Conservation (phyloP, 1,140 invertebrate genomes). For the Pseudomyrmex sp. region DNA sequence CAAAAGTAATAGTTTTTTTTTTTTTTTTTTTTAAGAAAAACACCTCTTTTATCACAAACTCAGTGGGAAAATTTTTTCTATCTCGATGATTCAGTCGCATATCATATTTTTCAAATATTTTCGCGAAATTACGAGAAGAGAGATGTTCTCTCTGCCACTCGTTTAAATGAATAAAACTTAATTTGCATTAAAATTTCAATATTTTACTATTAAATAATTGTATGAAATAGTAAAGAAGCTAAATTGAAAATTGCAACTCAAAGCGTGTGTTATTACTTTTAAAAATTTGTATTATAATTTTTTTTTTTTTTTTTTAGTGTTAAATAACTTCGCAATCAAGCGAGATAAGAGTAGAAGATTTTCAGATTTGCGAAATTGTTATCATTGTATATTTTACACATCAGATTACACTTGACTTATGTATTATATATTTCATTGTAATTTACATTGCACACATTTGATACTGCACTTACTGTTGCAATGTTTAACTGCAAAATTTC, state of each 20-base stretch:
- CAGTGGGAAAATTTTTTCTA: background rate
- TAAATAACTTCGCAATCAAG: conserved; percentile 15
- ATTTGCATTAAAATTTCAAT: conserved; percentile 42
- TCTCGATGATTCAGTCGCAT: background rate
- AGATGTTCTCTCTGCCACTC: background rate
- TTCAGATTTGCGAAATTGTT: conserved; percentile 9
- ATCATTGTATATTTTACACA: background rate
- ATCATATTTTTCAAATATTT: conserved; percentile 26
- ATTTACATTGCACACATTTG: too few relatives aligned
- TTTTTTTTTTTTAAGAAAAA: background rate
- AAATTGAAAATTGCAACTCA: background rate
- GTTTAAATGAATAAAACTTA: conserved; percentile 6
- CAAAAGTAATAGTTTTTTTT: background rate
- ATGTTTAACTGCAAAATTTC: conserved; percentile 25
- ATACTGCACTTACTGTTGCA: background rate
- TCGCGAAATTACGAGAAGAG: background rate
- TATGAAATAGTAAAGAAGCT: background rate
- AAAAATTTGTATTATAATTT: background rate
- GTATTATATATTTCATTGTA: conserved; percentile 4
- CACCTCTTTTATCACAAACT: background rate
- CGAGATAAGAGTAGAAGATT: conserved; percentile 7
- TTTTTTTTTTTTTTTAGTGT: background rate
- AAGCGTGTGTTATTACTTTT: background rate
- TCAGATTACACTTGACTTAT: background rate
- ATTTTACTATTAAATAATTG: conserved; percentile 17